A percentile compares a stretch with the other conserved stretches of the same genome.
Conservation (phyloP, 2,797 vertebrate species). For the Naso thynnoides region DNA sequence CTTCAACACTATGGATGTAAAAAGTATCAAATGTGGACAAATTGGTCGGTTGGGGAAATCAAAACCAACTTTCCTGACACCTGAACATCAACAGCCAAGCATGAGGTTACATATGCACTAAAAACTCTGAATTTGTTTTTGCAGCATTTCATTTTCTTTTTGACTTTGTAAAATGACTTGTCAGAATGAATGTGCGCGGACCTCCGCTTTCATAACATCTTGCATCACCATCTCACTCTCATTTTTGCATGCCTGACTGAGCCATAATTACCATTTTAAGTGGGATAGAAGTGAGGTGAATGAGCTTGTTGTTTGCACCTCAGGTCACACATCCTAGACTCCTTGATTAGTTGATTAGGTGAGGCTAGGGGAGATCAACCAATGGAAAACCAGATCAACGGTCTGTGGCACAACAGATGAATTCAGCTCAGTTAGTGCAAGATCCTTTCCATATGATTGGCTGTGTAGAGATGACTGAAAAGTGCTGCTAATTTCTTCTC, state of each 20-base stretch:
- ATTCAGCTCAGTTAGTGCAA: conserved; percentile 18
- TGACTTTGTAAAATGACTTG: conserved; percentile 52
- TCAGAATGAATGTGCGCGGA: conserved; percentile 46
- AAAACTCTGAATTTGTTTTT: conserved; percentile 8
- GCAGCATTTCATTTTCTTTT: conserved; percentile 3
- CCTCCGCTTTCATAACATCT: conserved; percentile 66
- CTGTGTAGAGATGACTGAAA: neutral
- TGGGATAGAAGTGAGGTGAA: conserved; percentile 66
- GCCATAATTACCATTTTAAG: conserved; percentile 79
- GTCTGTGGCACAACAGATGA: conserved; percentile 26
- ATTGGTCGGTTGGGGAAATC: conserved; percentile 1
- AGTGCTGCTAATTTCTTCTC: neutral
- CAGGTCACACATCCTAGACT: conserved; percentile 48
- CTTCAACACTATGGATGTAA: neutral
- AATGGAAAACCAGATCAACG: conserved; percentile 11
- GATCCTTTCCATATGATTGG: conserved; percentile 1
- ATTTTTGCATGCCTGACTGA: conserved; percentile 73
- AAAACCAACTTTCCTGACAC: neutral
- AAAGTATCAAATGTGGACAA: neutral
- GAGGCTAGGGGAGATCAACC: conserved; percentile 45
- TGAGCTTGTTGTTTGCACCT: conserved; percentile 68
- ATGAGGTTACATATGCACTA: neutral
- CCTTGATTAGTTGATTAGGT: conserved; percentile 70
- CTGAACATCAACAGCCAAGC: neutral
- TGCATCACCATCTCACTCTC: conserved; percentile 61